These are phyloP conservation scores for Cinclus mexicanus DNA, from an alignment of 2,113 vertebrate species.

Conservation along the genomic window DNA sequence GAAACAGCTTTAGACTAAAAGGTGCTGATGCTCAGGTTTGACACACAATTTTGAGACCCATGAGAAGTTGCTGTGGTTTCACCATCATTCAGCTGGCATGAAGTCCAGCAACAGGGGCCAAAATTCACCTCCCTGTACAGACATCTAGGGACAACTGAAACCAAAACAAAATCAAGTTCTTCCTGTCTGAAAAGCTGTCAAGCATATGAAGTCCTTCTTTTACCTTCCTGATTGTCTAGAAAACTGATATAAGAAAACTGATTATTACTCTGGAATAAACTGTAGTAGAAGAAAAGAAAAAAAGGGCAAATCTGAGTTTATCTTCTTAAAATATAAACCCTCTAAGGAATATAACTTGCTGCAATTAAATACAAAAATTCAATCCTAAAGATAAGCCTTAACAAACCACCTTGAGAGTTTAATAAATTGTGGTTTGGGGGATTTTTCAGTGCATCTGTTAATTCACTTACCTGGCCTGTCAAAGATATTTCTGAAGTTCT, in stretches of 20 bases:
- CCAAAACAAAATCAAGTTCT: background rate
- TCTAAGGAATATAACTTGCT: conserved; percentile 18
- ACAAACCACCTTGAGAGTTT: conserved; percentile 54
- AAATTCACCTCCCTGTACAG: background rate
- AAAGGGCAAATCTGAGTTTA: background rate
- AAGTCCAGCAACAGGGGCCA: background rate
- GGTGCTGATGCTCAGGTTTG: background rate
- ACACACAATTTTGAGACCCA: background rate
- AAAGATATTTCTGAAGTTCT: background rate
- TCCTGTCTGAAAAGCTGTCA: background rate
- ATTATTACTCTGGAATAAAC: background rate
- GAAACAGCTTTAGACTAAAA: background rate
- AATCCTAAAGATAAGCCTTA: conserved; percentile 45
- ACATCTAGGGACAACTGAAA: background rate
- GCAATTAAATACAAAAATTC: conserved; percentile 44
- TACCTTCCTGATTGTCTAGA: background rate
- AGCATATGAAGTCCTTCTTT: background rate
- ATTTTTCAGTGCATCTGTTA: background rate
- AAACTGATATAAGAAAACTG: background rate
- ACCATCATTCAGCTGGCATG: background rate
- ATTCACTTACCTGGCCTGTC: background rate
- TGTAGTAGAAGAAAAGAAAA: background rate
- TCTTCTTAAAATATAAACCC: conserved; percentile 12
- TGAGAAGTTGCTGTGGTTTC: background rate
- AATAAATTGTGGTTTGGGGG: background rate